Evolutionary conservation across 2,113 vertebrate genomes (phyloP).

Genomic region (Sula dactylatra): DNA sequence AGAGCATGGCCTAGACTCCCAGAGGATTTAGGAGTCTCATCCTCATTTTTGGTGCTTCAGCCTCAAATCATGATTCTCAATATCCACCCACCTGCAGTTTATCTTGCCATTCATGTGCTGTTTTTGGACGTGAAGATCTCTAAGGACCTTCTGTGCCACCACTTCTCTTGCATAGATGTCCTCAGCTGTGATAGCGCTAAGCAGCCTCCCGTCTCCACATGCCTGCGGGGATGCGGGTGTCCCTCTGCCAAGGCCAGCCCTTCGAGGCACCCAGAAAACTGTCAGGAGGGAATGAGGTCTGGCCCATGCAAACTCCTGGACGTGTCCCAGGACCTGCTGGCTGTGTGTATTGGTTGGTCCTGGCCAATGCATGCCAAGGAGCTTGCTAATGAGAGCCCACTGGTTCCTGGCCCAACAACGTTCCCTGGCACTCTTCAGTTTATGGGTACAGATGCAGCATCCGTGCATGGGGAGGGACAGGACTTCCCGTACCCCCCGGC

Average conservation of each 20-base stretch:
- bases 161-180: neutral
- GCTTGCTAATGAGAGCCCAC: neutral
- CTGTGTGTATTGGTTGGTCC: neutral
- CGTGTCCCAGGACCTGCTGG: neutral
- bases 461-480: neutral
- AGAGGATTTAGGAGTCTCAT: neutral
- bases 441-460: fast-evolving
- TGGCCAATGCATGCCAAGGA: neutral
- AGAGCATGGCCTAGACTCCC: neutral
- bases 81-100: neutral
- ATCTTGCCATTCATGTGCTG: neutral
- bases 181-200: neutral
- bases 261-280: neutral
- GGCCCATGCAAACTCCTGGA: neutral
- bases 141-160: neutral
- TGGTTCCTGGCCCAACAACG: fast-evolving
- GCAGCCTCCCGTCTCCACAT: neutral
- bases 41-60: neutral
- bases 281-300: neutral
- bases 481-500: neutral
- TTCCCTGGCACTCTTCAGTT: neutral
- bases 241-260: neutral
- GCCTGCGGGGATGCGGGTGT: neutral
- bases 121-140: neutral
- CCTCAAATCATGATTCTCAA: neutral